Evolutionary conservation across 2,113 vertebrate species (phyloP).

Genomic region (Silurus meridionalis): DNA sequence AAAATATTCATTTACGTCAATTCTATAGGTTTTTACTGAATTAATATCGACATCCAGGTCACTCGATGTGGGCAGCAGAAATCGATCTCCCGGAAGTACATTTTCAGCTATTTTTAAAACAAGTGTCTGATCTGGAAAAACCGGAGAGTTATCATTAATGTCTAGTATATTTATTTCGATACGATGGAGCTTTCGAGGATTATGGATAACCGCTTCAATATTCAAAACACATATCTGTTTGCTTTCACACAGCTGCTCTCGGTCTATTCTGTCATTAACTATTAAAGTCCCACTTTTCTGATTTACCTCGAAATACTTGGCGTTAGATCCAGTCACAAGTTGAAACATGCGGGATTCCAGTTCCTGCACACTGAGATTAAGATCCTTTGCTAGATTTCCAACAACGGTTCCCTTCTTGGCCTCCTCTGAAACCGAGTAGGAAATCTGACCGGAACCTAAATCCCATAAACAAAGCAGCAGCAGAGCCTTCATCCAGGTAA

Average conservation of each 20-base stretch:
- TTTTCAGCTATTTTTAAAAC: constrained; percentile 61
- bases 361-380: constrained; percentile 64
- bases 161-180: constrained; percentile 70
- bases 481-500: constrained; percentile 20
- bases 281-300: constrained; percentile 64
- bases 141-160: constrained; percentile 72
- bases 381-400: constrained; percentile 71
- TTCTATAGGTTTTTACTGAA: constrained; percentile 66
- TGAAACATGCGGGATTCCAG: constrained; percentile 67
- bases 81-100: constrained; percentile 59
- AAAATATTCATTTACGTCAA: constrained; percentile 70
- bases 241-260: constrained; percentile 70
- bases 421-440: constrained; percentile 67
- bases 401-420: constrained; percentile 66
- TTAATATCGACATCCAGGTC: constrained; percentile 69
- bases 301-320: constrained; percentile 67
- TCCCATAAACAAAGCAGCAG: constrained; percentile 11
- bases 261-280: constrained; percentile 70
- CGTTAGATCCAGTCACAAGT: constrained; percentile 66
- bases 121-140: constrained; percentile 52
- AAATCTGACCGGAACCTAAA: constrained; percentile 14
- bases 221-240: constrained; percentile 67
- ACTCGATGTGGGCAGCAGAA: constrained; percentile 59
- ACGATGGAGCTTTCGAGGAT: constrained; percentile 66
- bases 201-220: constrained; percentile 63